Evolutionary conservation across 2,113 vertebrate species (phyloP).

Genomic region (Stigmatopora argus): DNA sequence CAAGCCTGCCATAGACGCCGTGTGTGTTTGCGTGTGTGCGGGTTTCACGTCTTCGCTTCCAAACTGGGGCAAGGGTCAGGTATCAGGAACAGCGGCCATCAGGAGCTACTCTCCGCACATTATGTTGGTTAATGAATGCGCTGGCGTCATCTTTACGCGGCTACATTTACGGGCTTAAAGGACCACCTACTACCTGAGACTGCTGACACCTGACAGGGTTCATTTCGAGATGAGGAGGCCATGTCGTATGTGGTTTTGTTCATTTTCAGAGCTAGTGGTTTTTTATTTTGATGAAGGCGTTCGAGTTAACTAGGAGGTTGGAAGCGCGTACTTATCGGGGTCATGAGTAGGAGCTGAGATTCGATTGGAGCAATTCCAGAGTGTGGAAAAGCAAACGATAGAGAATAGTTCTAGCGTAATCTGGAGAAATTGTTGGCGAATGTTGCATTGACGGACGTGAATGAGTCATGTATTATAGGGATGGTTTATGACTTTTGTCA

Average conservation of each 20-base stretch:
- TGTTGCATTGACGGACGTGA: too few relatives aligned
- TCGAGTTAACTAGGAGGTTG: neutral
- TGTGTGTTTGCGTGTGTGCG: constrained; percentile 4
- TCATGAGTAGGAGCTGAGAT: too few relatives aligned
- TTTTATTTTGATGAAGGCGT: too few relatives aligned
- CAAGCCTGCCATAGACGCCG: constrained; percentile 46
- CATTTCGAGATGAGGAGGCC: neutral
- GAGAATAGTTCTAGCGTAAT: too few relatives aligned
- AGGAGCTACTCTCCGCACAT: constrained; percentile 55
- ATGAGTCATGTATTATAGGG: too few relatives aligned
- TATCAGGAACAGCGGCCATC: constrained; percentile 55
- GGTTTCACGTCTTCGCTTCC: constrained; percentile 31
- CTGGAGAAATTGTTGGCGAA: too few relatives aligned
- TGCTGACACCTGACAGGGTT: neutral
- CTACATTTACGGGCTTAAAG: neutral
- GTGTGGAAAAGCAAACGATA: too few relatives aligned
- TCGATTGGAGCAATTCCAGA: too few relatives aligned
- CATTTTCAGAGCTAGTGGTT: too few relatives aligned
- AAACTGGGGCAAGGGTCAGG: constrained; percentile 55
- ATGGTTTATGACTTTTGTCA: too few relatives aligned
- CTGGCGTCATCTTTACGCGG: constrained; percentile 27
- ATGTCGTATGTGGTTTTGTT: neutral
- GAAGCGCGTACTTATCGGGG: neutral
- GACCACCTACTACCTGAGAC: neutral
- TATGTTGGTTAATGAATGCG: constrained; percentile 50